phyloP scores from a whole-genome alignment of 2,888 invertebrate genomes.

The Morinoia aosen region DNA sequence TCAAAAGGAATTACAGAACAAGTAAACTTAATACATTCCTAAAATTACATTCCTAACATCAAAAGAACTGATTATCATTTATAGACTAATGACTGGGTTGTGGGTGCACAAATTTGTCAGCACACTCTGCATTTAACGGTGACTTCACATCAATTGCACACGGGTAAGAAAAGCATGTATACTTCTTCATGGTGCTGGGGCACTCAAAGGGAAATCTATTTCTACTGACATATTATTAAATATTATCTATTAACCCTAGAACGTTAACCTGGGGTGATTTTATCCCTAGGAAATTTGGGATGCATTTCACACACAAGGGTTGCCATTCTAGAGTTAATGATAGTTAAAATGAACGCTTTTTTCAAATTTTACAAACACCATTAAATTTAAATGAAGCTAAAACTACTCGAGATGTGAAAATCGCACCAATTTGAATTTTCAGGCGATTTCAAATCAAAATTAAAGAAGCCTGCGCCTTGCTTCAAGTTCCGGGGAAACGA shows the following conservation, averaged over 20 bases:
- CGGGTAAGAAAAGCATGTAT: background rate
- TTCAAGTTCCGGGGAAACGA: background rate
- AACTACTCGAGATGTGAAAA: background rate
- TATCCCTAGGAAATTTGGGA: too few species aligned
- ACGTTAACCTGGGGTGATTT: too few species aligned
- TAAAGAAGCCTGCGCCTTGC: background rate
- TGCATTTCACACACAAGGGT: too few species aligned
- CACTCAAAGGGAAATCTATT: background rate
- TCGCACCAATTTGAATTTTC: background rate
- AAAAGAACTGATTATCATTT: too few species aligned
- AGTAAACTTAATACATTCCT: background rate
- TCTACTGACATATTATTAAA: background rate
- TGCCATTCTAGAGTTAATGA: too few species aligned
- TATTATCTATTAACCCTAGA: background rate
- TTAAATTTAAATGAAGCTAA: background rate
- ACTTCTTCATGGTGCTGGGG: background rate
- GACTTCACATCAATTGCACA: background rate
- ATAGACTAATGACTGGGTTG: too few species aligned
- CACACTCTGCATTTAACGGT: background rate
- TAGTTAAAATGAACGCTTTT: background rate
- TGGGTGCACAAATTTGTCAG: background rate
- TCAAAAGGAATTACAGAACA: background rate
- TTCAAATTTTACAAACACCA: background rate
- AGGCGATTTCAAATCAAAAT: background rate
- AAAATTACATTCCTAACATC: background rate